Evolutionary conservation across 2,888 invertebrate genomes (phyloP).

Genomic region (Meiosimyza decipiens): DNA sequence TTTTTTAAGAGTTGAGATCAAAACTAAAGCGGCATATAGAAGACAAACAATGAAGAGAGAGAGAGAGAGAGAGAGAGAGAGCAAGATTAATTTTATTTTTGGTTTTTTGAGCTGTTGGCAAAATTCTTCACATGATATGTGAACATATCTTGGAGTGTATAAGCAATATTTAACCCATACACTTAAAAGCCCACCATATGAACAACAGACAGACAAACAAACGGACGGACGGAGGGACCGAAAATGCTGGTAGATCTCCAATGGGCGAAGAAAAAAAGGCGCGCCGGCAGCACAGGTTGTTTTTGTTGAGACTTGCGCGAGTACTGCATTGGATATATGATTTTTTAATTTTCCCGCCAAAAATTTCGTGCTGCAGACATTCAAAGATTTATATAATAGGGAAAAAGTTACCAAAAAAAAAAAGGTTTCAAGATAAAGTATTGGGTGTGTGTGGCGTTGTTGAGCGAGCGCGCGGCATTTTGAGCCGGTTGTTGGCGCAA

Average conservation of each 20-base stretch:
- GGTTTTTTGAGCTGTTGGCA: no score
- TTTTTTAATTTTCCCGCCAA: slow-evolving; percentile 29
- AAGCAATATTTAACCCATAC: neutral
- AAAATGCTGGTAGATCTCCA: slow-evolving; percentile 11
- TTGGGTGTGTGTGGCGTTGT: no score
- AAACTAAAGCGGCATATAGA: neutral
- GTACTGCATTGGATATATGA: neutral
- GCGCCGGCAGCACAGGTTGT: slow-evolving; percentile 29
- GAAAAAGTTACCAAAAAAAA: neutral
- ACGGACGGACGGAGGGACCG: neutral
- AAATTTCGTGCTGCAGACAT: slow-evolving; percentile 11
- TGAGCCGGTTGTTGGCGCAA: slow-evolving; percentile 32
- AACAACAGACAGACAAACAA: neutral
- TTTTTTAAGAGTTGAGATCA: slow-evolving; percentile 18
- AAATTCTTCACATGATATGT: no score
- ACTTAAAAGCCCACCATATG: slow-evolving; percentile 10
- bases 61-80: neutral
- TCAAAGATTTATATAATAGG: slow-evolving; percentile 24
- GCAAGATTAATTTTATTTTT: slow-evolving; percentile 6
- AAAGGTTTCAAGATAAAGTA: neutral
- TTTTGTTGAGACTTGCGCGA: slow-evolving; percentile 1
- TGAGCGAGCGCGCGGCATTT: neutral
- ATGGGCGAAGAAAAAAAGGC: slow-evolving; percentile 2
- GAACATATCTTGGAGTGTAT: slow-evolving; percentile 1
- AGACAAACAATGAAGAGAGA: neutral